Evolutionary conservation across 2,797 vertebrate species (phyloP).

Genomic region (Microhierax caerulescens): DNA sequence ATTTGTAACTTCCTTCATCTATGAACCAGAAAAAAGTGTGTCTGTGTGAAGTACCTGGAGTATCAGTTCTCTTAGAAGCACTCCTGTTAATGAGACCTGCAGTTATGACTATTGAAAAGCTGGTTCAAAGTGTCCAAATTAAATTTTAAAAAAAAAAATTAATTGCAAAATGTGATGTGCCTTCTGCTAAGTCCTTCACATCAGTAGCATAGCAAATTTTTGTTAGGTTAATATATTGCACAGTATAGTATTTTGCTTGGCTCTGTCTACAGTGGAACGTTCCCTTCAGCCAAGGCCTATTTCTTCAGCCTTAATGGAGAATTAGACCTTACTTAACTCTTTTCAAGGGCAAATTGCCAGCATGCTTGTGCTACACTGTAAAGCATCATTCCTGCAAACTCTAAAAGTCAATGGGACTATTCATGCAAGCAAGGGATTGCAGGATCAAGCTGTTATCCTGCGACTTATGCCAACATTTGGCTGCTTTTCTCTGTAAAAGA

Average conservation of each 20-base stretch:
- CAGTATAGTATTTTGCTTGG: constrained; percentile 9
- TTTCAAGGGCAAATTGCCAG: constrained; percentile 16
- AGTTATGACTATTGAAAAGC: constrained; percentile 21
- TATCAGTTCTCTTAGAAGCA: background rate
- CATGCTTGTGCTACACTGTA: background rate
- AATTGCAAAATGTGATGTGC: background rate
- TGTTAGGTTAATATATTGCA: background rate
- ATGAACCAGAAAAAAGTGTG: background rate
- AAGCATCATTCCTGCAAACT: background rate
- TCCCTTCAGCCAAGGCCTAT: constrained; percentile 35
- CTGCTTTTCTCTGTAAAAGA: constrained; percentile 11
- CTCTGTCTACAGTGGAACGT: constrained; percentile 3
- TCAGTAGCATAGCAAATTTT: background rate
- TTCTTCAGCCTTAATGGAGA: constrained; percentile 33
- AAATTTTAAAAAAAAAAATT: background rate
- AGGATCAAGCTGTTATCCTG: constrained; percentile 51
- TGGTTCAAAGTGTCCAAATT: background rate
- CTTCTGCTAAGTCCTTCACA: constrained; percentile 11
- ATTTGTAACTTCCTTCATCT: constrained; percentile 11
- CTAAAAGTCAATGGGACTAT: constrained; percentile 39
- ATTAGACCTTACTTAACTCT: constrained; percentile 38
- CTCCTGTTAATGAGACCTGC: constrained; percentile 12
- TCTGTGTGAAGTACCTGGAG: constrained; percentile 16
- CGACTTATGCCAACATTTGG: constrained; percentile 41
- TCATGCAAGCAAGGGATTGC: constrained; percentile 45